A percentile compares a stretch with the other conserved stretches of the same genome.
Conservation (phyloP, 2,888 invertebrate species). For the Melinaea menophilus region DNA sequence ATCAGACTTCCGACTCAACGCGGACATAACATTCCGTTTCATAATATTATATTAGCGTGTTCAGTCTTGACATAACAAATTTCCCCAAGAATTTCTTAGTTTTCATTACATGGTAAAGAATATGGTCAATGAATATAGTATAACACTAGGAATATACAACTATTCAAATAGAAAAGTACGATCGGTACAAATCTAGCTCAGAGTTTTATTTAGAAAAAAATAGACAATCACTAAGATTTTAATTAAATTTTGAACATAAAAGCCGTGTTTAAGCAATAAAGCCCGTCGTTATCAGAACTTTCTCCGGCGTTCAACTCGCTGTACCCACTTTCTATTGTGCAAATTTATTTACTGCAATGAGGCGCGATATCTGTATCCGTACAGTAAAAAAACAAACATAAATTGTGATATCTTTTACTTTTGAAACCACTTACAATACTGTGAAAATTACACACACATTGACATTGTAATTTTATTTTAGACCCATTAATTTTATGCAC, state of each 20-base stretch:
- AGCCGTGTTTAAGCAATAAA: conserved; percentile 21
- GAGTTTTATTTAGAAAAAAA: neutral
- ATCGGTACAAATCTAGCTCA: neutral
- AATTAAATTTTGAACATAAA: conserved; percentile 9
- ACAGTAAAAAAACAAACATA: neutral
- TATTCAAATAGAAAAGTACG: too few species aligned
- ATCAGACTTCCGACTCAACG: neutral
- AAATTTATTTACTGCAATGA: conserved; percentile 45
- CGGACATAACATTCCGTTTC: conserved; percentile 8
- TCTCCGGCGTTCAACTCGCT: conserved; percentile 45
- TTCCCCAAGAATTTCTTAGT: neutral
- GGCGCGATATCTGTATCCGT: conserved; percentile 28
- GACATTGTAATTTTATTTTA: too few species aligned
- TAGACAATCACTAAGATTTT: neutral
- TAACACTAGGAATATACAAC: too few species aligned
- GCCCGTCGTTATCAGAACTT: conserved; percentile 38
- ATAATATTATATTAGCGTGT: conserved; percentile 1
- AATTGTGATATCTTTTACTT: neutral
- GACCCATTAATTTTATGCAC: too few species aligned
- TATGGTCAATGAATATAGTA: too few species aligned
- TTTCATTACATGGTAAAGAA: neutral
- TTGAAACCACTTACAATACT: too few species aligned
- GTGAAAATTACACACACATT: too few species aligned
- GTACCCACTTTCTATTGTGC: conserved; percentile 43
- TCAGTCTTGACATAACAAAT: conserved; percentile 4